Percentiles rank a stretch among this genome's conserved stretches.
Evolutionary conservation across 2,888 invertebrate genomes (phyloP).

Genomic region (Macrostomum cliftonense): DNA sequence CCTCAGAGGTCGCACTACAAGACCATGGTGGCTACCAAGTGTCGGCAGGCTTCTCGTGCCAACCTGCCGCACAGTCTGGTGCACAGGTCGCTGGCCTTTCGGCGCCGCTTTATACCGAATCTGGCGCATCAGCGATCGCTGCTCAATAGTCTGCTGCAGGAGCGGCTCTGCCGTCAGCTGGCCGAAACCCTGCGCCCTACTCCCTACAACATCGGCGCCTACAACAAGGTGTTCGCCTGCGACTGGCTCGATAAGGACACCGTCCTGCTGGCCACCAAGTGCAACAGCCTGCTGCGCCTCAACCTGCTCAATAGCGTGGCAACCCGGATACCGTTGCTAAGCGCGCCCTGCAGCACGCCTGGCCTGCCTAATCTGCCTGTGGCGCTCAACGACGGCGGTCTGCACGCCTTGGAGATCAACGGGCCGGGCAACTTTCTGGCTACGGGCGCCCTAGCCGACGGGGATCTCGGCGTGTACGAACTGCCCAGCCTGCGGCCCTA

Average conservation of each 20-base stretch:
- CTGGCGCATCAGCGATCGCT: too few relatives aligned
- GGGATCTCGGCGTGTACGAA: slow-evolving; percentile 70
- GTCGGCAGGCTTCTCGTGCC: too few relatives aligned
- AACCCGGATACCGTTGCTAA: slow-evolving; percentile 67
- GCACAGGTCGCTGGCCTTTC: too few relatives aligned
- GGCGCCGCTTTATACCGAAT: too few relatives aligned
- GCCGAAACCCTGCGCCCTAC: too few relatives aligned
- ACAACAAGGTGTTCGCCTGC: slow-evolving; percentile 55
- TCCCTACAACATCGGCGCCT: background rate
- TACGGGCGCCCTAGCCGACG: slow-evolving; percentile 73
- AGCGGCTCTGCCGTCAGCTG: too few relatives aligned
- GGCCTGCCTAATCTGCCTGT: slow-evolving; percentile 19
- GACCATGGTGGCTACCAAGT: too few relatives aligned
- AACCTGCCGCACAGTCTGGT: too few relatives aligned
- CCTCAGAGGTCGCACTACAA: too few relatives aligned
- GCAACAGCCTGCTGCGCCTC: slow-evolving; percentile 77
- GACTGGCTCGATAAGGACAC: slow-evolving; percentile 85
- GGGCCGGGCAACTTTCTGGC: slow-evolving; percentile 67
- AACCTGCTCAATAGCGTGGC: slow-evolving; percentile 67
- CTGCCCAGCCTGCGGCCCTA: slow-evolving; percentile 45
- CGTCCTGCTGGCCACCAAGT: slow-evolving; percentile 86
- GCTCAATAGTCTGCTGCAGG: too few relatives aligned
- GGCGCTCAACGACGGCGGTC: slow-evolving; percentile 49
- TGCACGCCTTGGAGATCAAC: slow-evolving; percentile 80
- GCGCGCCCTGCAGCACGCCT: slow-evolving; percentile 23